These are phyloP conservation scores for Orientallactaga sibirica DNA, from an alignment of 2,797 vertebrate species.

Conservation along the genomic window DNA sequence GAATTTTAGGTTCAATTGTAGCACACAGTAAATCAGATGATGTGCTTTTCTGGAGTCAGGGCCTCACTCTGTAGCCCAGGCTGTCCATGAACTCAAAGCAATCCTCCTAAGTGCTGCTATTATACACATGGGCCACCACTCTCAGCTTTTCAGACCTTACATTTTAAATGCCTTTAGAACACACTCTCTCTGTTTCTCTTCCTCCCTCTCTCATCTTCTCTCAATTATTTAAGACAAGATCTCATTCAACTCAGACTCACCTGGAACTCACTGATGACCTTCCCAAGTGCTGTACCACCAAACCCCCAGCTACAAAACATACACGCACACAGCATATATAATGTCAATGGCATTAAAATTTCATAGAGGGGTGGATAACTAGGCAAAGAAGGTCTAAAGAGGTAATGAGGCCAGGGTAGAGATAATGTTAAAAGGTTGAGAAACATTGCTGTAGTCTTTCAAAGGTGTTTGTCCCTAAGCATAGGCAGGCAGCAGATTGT, in stretches of 20 bases:
- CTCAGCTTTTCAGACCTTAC: background rate
- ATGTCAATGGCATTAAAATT: conserved; percentile 3
- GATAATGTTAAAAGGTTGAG: background rate
- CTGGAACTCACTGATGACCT: background rate
- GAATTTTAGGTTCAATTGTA: conserved; percentile 52
- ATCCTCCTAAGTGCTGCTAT: background rate
- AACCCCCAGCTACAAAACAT: conserved; percentile 9
- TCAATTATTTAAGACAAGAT: background rate
- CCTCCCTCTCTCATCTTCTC: no score
- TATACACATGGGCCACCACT: background rate
- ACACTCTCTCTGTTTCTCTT: background rate
- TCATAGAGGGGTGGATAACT: background rate
- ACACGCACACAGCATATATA: background rate
- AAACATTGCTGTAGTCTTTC: background rate
- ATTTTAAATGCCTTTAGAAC: background rate
- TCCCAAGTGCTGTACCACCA: background rate
- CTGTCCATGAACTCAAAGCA: background rate
- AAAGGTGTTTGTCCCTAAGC: conserved; percentile 7
- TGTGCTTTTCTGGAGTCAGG: background rate
- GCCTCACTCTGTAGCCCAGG: background rate
- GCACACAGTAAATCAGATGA: conserved; percentile 61
- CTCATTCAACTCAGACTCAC: background rate
- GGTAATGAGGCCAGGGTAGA: background rate
- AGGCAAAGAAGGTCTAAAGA: conserved; percentile 15
- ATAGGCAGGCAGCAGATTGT: background rate